phyloP scores from a whole-genome alignment of 2,113 vertebrate species.

The Anthoscopus minutus region DNA sequence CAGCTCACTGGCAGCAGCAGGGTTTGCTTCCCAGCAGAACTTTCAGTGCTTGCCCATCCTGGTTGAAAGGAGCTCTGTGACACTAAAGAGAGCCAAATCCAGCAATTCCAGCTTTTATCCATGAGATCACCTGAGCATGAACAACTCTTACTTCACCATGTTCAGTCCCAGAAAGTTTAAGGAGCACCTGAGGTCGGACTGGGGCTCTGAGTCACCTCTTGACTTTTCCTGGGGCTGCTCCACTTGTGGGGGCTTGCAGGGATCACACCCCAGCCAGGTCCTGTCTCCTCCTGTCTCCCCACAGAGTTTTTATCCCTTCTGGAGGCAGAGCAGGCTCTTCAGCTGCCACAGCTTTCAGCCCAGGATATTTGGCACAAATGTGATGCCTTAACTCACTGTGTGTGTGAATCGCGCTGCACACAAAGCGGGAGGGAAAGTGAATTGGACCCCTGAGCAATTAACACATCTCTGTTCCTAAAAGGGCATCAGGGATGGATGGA shows the following conservation, averaged over 20 bases:
- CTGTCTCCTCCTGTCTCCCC: neutral
- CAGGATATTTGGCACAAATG: fast-evolving
- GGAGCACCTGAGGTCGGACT: neutral
- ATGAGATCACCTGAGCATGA: neutral
- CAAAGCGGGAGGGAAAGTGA: neutral
- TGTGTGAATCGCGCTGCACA: neutral
- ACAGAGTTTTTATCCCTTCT: neutral
- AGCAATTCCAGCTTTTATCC: neutral
- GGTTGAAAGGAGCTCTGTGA: neutral
- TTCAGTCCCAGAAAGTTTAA: neutral
- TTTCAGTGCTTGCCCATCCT: neutral
- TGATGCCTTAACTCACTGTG: neutral
- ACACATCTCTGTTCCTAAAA: neutral
- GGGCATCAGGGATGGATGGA: neutral
- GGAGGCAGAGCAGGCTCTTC: neutral
- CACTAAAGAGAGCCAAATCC: neutral
- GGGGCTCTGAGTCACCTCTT: neutral
- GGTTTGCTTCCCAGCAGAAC: neutral
- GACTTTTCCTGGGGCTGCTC: neutral
- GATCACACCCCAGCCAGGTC: neutral
- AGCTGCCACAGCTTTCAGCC: neutral
- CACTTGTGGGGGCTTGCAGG: neutral
- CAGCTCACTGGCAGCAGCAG: neutral
- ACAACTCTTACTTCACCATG: neutral
- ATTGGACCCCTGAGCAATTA: neutral